phyloP scores from a whole-genome alignment of 2,888 invertebrate genomes.

The Zygaena filipendulae region DNA sequence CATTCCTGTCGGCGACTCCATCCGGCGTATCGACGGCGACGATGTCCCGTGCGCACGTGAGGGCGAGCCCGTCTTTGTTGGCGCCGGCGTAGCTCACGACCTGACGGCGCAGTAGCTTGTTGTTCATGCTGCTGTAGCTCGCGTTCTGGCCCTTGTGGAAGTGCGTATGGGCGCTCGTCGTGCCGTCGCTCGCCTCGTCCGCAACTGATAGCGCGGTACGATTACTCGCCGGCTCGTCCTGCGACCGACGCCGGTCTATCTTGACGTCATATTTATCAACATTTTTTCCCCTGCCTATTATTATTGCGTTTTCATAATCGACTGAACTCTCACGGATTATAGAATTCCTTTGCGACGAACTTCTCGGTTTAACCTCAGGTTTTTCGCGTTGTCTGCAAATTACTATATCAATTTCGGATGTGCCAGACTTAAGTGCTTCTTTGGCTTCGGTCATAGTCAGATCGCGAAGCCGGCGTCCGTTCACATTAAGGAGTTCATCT shows the following conservation, averaged over 20 bases:
- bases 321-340: slow-evolving; percentile 75
- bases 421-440: slow-evolving; percentile 71
- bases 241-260: slow-evolving; percentile 74
- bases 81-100: slow-evolving; percentile 66
- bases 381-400: slow-evolving; percentile 65
- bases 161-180: slow-evolving; percentile 57
- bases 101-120: slow-evolving; percentile 66
- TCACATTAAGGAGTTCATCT: slow-evolving; percentile 79
- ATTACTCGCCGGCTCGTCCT: slow-evolving; percentile 64
- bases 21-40: slow-evolving; percentile 53
- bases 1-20: slow-evolving; percentile 31
- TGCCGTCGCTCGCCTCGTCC: slow-evolving; percentile 46
- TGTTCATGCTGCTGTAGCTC: slow-evolving; percentile 70
- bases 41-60: slow-evolving; percentile 49
- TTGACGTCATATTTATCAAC: slow-evolving; percentile 68
- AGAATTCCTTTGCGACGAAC: slow-evolving; percentile 28
- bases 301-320: slow-evolving; percentile 74
- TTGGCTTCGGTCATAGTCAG: slow-evolving; percentile 74
- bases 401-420: slow-evolving; percentile 74
- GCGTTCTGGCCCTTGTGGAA: slow-evolving; percentile 72
- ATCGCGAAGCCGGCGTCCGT: slow-evolving; percentile 74
- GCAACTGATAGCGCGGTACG: slow-evolving; percentile 54
- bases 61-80: slow-evolving; percentile 48
- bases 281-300: slow-evolving; percentile 61
- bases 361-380: slow-evolving; percentile 29